Base-by-base conservation (phyloP, 2,797 vertebrate species). In the Sebastes hubbsi region DNA sequence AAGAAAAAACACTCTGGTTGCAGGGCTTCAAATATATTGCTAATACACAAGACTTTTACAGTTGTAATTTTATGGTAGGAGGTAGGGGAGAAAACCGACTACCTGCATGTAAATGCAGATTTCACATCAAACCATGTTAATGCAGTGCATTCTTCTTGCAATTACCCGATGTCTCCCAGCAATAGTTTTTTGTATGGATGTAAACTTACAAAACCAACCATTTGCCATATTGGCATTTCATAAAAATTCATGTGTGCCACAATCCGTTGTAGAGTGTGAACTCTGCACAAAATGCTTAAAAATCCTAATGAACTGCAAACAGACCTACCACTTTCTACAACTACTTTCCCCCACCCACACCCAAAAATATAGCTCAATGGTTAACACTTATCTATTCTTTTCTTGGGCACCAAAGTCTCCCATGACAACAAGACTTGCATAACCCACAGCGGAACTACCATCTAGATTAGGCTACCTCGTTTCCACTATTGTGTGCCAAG, bases 1-100 rank as follows among this genome's bases (percentile, higher is more conserved):
- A n/a, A 7, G 7, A 52, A 9, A 25, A 18, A 36, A 7, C 3
- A 11, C 58, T 22, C 38, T 16, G 34, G n/a, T 29, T 75, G 46
- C 61, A 75, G 25, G 22, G 8, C 70, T 67, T 71, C n/a, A 75
- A 63, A 70, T 76, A 87, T 69, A 69, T 60, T 74, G 75, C 36
- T 54, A 87, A 88, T 25, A 79, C 30, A 56, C 13, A 36, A 62
- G 62, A 69, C 5, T 54, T 63, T 59, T 16, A 46, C 46, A 22
- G 61, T 75, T 84, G 66, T 16, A 62, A 75, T 68, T 56, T 52
- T 49, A 56, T 16, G 12, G 13, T 49, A 72, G 59, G 79, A 65
- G 71, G 81, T 66, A 86, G 66, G 63, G 71, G 72, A 72, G 30
- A 34, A 72, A 80, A 66, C 16, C 2, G 6, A 78, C 62, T 20